phyloP scores from a whole-genome alignment of 2,888 invertebrate genomes.

The Sisyra nigra region DNA sequence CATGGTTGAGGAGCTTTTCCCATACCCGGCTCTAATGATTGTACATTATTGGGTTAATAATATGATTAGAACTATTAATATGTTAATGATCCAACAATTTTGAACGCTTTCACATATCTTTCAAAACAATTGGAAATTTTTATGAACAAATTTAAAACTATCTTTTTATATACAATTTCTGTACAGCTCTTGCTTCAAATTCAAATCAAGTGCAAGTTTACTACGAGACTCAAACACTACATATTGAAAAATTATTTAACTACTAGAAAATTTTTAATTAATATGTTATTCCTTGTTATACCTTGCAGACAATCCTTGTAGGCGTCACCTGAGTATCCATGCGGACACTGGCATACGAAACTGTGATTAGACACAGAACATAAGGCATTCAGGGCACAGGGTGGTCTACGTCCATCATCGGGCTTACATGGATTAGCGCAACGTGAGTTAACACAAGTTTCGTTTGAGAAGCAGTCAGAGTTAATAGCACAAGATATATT shows the following conservation, averaged over 20 bases:
- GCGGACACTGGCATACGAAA: slow-evolving; percentile 43
- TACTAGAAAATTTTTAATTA: neutral
- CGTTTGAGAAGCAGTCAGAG: slow-evolving; percentile 42
- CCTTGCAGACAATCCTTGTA: slow-evolving; percentile 44
- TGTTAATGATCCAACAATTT: neutral
- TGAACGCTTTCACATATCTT: neutral
- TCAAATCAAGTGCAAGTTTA: no score
- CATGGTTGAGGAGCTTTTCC: slow-evolving; percentile 62
- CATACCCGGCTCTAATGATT: slow-evolving; percentile 42
- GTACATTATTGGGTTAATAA: neutral
- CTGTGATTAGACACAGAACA: slow-evolving; percentile 46
- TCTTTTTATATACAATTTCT: neutral
- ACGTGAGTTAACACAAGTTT: slow-evolving; percentile 43
- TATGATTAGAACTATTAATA: neutral
- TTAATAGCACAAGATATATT: slow-evolving; percentile 39
- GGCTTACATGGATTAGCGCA: slow-evolving; percentile 46
- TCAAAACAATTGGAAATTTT: neutral
- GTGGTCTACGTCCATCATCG: slow-evolving; percentile 22
- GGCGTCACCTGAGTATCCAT: slow-evolving; percentile 33
- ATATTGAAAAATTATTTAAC: neutral
- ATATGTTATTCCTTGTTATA: slow-evolving; percentile 29
- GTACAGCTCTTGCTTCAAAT: no score
- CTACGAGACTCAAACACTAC: neutral
- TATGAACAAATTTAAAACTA: neutral
- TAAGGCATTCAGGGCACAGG: slow-evolving; percentile 40